Evolutionary conservation across 2,888 invertebrate species (phyloP), one percentile per base, ranked within the genome.

Genomic region (Petrophora chlorosata): DNA sequence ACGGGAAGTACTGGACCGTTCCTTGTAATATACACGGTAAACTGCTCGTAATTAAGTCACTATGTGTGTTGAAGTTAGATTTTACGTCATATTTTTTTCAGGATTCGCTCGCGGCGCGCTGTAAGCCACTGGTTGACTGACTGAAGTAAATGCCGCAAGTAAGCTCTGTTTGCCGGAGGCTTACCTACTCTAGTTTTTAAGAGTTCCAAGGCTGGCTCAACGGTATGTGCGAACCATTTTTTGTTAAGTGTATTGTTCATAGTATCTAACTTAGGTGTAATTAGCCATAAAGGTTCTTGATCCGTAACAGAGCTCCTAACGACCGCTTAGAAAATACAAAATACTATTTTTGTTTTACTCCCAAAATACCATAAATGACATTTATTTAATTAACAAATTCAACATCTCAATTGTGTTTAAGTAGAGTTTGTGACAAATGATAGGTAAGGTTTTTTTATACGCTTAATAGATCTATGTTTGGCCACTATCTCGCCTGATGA

Each of bases 111-210:
- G 61, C 61, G 75, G 71, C 71, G 73, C 57, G 34, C 53, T 68
- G 73, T 64, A 62, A 59, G 60, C 65, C 70, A 73, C 74, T 73
- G 73, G 53, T 63, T 62, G 66, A n/a, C n/a, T 10, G 25, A 67
- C 75, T 71, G 65, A 65, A 67, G 54, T 58, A 61, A 57, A 46
- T 54, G 59, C 64, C 65, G 66, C 68, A 71, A 75, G 75, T 67
- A 68, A 76, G 79, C 80, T 79, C 77, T 85, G 83, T 83, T 84
- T 80, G 79, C 54, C 55, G 50, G 70, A 66, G 76, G 70, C 73
- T 78, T 80, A 81, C 28, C 71, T 79, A 78, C 79, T 76, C 76
- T 61, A 75, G 67, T 79, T 82, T 85, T 85, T 85, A 82, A 79
- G 76, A 76, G 71, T 64, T 75, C 66, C 79, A 78, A 81, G 76